Conservation (phyloP, 2,888 invertebrate species). For the Lamellibrachia columna region DNA sequence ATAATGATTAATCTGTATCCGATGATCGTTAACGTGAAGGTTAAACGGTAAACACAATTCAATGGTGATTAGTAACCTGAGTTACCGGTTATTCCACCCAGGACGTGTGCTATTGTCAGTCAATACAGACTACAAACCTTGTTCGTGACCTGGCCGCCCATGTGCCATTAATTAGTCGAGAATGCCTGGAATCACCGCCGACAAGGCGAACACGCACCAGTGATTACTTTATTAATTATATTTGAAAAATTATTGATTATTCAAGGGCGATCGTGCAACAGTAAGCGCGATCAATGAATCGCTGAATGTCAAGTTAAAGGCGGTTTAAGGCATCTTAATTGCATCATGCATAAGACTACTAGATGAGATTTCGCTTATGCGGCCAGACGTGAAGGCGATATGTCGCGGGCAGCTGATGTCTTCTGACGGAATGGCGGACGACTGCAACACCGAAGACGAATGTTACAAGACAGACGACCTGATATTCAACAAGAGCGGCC, state of each 20-base stretch:
- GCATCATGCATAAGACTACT: not conserved
- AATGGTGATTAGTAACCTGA: too few relatives aligned
- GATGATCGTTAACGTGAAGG: not conserved
- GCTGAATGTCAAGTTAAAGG: not conserved
- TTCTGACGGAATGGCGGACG: not conserved
- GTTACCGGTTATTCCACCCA: not conserved
- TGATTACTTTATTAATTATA: not conserved
- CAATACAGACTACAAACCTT: not conserved
- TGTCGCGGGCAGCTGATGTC: not conserved
- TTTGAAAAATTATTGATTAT: not conserved
- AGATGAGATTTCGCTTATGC: not conserved
- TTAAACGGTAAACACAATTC: too few relatives aligned
- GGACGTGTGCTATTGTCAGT: not conserved
- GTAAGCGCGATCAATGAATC: not conserved
- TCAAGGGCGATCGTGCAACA: not conserved
- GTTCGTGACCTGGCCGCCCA: not conserved
- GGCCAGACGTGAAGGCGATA: not conserved
- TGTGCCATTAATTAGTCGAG: not conserved
- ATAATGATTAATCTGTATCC: not conserved
- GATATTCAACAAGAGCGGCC: conserved; percentile 3
- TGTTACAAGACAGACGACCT: not conserved
- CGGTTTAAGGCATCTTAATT: not conserved
- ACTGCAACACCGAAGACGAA: not conserved
- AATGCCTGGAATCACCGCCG: not conserved
- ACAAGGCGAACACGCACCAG: not conserved